phyloP scores from a whole-genome alignment of 1,140 invertebrate species.

The Drosophila burlai region DNA sequence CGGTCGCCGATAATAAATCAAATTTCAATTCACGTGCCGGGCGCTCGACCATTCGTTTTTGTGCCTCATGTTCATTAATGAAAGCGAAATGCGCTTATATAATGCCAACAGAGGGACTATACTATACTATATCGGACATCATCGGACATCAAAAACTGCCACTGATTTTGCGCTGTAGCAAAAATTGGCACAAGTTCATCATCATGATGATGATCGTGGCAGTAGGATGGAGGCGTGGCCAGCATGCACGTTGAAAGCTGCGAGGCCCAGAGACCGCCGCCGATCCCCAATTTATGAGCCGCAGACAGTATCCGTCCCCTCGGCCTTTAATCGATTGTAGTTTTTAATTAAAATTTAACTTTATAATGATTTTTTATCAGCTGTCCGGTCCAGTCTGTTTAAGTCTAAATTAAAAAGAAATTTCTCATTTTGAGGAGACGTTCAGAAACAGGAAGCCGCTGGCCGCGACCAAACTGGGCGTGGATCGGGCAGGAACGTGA shows the following conservation, averaged over 20 bases:
- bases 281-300: slow-evolving; percentile 82
- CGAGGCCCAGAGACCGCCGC: slow-evolving; percentile 36
- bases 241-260: slow-evolving; percentile 71
- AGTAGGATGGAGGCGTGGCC: slow-evolving; percentile 56
- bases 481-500: slow-evolving; percentile 56
- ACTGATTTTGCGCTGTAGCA: slow-evolving; percentile 59
- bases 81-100: slow-evolving; percentile 79
- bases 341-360: slow-evolving; percentile 85
- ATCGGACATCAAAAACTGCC: slow-evolving; percentile 59
- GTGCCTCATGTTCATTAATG: slow-evolving; percentile 71
- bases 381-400: slow-evolving; percentile 63
- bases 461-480: slow-evolving; percentile 72
- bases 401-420: slow-evolving; percentile 85
- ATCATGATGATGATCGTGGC: slow-evolving; percentile 44
- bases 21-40: slow-evolving; percentile 78
- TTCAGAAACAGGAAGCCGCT: slow-evolving; percentile 67
- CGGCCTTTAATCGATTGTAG: slow-evolving; percentile 70
- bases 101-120: slow-evolving; percentile 52
- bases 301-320: slow-evolving; percentile 67
- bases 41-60: slow-evolving; percentile 34
- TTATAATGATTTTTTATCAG: slow-evolving; percentile 85
- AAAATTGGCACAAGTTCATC: slow-evolving; percentile 83
- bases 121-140: slow-evolving; percentile 44
- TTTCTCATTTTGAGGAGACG: slow-evolving; percentile 73
- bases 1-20: slow-evolving; percentile 69